Conservation (phyloP, 2,888 invertebrate genomes). For the Oscheius onirici region DNA sequence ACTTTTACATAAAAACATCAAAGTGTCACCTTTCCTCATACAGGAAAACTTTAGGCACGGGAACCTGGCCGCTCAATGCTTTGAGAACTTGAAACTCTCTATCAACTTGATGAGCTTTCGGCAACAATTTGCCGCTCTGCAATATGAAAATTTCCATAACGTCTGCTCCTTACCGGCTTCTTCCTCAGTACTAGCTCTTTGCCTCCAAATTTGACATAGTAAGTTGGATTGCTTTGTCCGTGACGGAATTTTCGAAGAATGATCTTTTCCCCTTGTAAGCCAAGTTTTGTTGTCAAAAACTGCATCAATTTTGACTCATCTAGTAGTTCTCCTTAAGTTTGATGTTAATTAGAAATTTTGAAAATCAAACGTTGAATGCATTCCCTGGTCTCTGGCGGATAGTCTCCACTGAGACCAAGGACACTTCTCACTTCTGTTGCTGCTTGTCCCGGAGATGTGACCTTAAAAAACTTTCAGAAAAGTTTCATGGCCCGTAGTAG, state of each 20-base stretch:
- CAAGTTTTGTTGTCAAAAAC: slow-evolving; percentile 28
- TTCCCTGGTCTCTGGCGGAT: slow-evolving; percentile 48
- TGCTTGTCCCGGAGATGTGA: slow-evolving; percentile 37
- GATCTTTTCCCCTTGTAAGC: slow-evolving; percentile 32
- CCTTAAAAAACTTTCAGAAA: no score
- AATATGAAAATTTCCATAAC: slow-evolving; percentile 35
- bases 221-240: slow-evolving; percentile 75
- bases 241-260: slow-evolving; percentile 66
- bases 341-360: slow-evolving; percentile 4
- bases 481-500: no score
- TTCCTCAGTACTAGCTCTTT: slow-evolving; percentile 73
- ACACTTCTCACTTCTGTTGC: slow-evolving; percentile 38
- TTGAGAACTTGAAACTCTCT: slow-evolving; percentile 73
- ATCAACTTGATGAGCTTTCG: slow-evolving; percentile 74
- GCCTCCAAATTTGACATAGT: slow-evolving; percentile 72
- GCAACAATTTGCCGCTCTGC: slow-evolving; percentile 73
- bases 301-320: slow-evolving; percentile 37
- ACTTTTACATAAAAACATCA: slow-evolving; percentile 43
- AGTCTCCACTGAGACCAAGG: slow-evolving; percentile 23
- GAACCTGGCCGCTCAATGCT: slow-evolving; percentile 72
- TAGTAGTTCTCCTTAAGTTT: slow-evolving; percentile 43
- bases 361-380: slow-evolving; percentile 42
- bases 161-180: slow-evolving; percentile 73
- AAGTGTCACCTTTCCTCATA: slow-evolving; percentile 54
- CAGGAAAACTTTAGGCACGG: slow-evolving; percentile 72